Evolutionary conservation across 2,797 vertebrate genomes (phyloP).

Genomic region (Tympanoctomys barrerae): DNA sequence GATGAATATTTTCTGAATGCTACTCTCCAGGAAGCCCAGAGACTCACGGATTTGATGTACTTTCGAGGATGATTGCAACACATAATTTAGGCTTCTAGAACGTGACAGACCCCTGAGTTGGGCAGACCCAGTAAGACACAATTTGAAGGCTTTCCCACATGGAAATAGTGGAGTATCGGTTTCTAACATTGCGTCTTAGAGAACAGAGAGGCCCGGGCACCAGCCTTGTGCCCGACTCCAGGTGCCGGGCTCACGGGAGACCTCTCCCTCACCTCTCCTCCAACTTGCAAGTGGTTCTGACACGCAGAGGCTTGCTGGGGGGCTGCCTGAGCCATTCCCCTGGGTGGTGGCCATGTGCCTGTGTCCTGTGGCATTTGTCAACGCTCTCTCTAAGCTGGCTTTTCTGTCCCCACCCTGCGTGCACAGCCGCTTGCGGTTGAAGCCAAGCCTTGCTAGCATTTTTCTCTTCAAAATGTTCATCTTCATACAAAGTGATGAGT

Average conservation of each 20-base stretch:
- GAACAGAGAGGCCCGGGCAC: neutral
- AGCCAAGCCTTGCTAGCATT: neutral
- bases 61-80: neutral
- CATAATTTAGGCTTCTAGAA: neutral
- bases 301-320: neutral
- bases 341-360: too few relatives aligned
- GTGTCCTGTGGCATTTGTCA: rapidly evolving
- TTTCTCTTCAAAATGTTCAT: neutral
- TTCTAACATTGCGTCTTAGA: neutral
- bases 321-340: neutral
- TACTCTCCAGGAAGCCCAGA: neutral
- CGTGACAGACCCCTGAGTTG: neutral
- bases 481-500: neutral
- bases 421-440: neutral
- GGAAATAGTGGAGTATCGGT: neutral
- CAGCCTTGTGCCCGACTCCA: neutral
- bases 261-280: neutral
- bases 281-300: neutral
- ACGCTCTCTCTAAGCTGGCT: neutral
- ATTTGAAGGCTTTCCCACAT: neutral
- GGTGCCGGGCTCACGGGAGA: too few relatives aligned
- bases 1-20: neutral
- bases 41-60: neutral
- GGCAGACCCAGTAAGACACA: neutral
- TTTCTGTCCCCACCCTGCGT: neutral